A percentile compares a stretch with the other conserved stretches of the same genome.
These are phyloP conservation scores for Amphipyra berbera DNA, from an alignment of 2,888 invertebrate species.

Conservation along the genomic window DNA sequence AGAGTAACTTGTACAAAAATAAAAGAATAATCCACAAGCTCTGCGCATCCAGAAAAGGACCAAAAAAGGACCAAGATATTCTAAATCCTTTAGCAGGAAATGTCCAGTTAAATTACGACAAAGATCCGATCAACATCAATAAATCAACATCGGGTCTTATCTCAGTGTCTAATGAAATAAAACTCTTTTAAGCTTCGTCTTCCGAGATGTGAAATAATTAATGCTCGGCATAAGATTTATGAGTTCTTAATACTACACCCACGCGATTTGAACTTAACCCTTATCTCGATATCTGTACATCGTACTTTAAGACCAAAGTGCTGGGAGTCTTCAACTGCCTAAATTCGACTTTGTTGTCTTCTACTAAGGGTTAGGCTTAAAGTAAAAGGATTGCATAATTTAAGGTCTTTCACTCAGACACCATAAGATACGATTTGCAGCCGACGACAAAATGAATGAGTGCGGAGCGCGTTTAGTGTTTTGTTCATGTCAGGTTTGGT, in stretches of 20 bases:
- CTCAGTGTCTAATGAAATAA: conserved; percentile 83
- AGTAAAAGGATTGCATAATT: conserved; percentile 47
- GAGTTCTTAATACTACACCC: conserved; percentile 84
- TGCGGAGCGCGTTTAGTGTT: conserved; percentile 68
- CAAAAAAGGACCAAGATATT: conserved; percentile 27
- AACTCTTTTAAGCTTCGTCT: conserved; percentile 70
- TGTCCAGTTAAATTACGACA: conserved; percentile 66
- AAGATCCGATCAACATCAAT: conserved; percentile 74
- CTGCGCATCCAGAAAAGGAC: conserved; percentile 9
- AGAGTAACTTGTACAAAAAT: conserved; percentile 33
- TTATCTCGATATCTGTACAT: conserved; percentile 67
- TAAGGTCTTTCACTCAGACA: conserved; percentile 57
- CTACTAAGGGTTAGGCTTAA: conserved; percentile 40
- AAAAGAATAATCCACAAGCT: conserved; percentile 29
- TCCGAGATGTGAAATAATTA: conserved; percentile 78
- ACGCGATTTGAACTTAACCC: conserved; percentile 72
- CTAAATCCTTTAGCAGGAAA: conserved; percentile 61
- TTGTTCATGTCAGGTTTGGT: conserved; percentile 64
- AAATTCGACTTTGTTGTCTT: conserved; percentile 44
- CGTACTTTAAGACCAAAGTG: conserved; percentile 59
- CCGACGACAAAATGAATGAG: conserved; percentile 73
- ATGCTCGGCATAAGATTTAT: conserved; percentile 79
- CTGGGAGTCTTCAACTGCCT: conserved; percentile 15
- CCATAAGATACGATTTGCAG: conserved; percentile 71
- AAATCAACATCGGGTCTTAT: conserved; percentile 80